A percentile compares a stretch with the other conserved stretches of the same genome.
These are phyloP conservation scores for Podabrus alpinus DNA, from an alignment of 2,888 invertebrate species.

Conservation along the genomic window DNA sequence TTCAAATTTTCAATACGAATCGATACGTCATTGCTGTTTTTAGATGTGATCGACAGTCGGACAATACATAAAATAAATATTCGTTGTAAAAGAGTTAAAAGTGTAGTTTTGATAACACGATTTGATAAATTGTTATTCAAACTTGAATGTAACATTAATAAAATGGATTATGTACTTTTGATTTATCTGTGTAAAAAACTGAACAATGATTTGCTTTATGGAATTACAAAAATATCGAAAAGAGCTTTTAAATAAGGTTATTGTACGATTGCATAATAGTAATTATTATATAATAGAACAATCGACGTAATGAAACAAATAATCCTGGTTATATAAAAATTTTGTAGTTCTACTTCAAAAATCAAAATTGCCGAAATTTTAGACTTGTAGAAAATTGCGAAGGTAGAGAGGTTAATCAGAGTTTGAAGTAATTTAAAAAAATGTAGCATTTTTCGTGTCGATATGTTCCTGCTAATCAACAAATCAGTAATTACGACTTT, in stretches of 20 bases:
- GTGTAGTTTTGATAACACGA: conserved; percentile 3
- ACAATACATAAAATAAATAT: conserved; percentile 4
- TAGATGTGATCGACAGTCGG: background rate
- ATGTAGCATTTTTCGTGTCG: background rate
- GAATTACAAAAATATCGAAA: background rate
- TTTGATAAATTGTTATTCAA: background rate
- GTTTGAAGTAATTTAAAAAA: no score
- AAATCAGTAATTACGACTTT: background rate
- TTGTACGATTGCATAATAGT: background rate
- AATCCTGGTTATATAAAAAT: no score
- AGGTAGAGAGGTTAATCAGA: no score
- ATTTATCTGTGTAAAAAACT: background rate
- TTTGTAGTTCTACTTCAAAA: no score
- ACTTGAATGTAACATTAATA: background rate
- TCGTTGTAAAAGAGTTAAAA: background rate
- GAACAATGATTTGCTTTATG: background rate
- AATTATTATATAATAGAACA: background rate
- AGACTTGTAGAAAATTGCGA: background rate
- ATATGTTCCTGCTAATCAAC: background rate
- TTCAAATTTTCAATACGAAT: background rate
- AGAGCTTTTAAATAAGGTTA: background rate
- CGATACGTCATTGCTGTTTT: conserved; percentile 1
- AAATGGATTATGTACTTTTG: background rate
- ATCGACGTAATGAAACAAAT: no score
- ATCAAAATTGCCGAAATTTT: background rate